Evolutionary conservation across 2,797 vertebrate species (phyloP).

Genomic region (Scarus forsteni): DNA sequence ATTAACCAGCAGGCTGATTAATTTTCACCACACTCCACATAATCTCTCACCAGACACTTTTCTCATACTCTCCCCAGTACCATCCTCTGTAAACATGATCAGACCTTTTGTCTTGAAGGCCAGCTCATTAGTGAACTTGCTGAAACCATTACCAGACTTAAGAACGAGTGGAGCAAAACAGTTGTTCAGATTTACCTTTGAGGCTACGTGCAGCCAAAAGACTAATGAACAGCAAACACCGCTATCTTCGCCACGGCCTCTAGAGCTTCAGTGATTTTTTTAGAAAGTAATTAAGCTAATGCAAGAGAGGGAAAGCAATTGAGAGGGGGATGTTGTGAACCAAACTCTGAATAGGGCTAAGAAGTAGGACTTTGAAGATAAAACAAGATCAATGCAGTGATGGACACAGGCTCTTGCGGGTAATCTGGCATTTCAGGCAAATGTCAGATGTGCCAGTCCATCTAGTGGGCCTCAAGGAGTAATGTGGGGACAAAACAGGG

Average conservation of each 20-base stretch:
- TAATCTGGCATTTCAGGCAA: not conserved
- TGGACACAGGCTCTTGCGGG: not conserved
- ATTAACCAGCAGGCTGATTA: constrained; percentile 32
- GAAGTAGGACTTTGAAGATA: constrained; percentile 13
- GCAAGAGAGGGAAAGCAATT: constrained; percentile 26
- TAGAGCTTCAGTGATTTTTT: constrained; percentile 34
- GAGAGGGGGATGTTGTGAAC: constrained; percentile 19
- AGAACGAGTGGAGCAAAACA: constrained; percentile 52
- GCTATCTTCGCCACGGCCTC: constrained; percentile 23
- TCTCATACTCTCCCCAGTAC: constrained; percentile 35
- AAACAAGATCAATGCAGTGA: constrained; percentile 15
- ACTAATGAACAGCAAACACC: constrained; percentile 60
- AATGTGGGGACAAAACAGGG: not conserved
- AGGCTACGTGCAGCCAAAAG: constrained; percentile 50
- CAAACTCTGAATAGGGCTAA: constrained; percentile 7
- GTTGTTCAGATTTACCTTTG: constrained; percentile 65
- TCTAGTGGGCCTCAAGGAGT: not conserved
- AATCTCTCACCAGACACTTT: constrained; percentile 33
- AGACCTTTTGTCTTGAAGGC: constrained; percentile 50
- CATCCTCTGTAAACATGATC: constrained; percentile 45
- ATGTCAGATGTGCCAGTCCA: not conserved
- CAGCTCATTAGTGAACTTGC: constrained; percentile 69
- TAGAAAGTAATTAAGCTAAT: constrained; percentile 51
- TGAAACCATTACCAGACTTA: constrained; percentile 53
- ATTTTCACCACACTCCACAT: constrained; percentile 27